Evolutionary conservation across 1,140 invertebrate species (phyloP), one percentile per base, ranked within the genome.

Genomic region (Aradophagus sp.): DNA sequence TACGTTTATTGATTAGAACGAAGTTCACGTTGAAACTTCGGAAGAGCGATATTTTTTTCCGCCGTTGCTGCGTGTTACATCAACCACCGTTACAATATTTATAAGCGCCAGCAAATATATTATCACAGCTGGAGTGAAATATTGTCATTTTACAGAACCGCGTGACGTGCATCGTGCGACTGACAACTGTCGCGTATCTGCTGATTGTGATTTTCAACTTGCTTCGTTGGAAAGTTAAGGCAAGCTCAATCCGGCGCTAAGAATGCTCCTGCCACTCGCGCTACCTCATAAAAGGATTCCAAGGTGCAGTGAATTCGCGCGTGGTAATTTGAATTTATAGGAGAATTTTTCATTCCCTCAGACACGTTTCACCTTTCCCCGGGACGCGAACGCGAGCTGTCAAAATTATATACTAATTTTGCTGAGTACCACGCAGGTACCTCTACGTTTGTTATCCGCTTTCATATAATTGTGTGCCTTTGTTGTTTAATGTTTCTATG

Each of bases 241-340:
- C 19, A 38, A 50, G 39, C 45, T 67, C 53, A 56, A 62, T 62
- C 48, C 52, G 42, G 17, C 26, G 44, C 42, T 42, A 50, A 56
- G 50, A 69, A 69, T 69, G 66, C 62, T 69, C 66, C 42, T 62
- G 55, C 56, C 56, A 55, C 45, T 69, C 50, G 55, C 44, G 56
- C 29, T 55, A 26, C 11, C 56, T 69, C 52, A 56, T 69, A 56
- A 56, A 69, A 62, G 58, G 42, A 47, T 69, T 58, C 42, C 29
- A 56, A 69, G 66, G 36, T 32, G 58, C 48, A 41, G 44, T 56
- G 66, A 55, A 56, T 56, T 62, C 50, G 62, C 23, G 52, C 50
- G 36, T 42, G 44, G 66, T 69, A 69, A 69, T 70, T 70, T 63
- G 52, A 70, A 70, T 70, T 70, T 70, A 70, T 62, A 62, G 66